Conservation (phyloP, 2,888 invertebrate genomes). For the Phytoseiulus persimilis region DNA sequence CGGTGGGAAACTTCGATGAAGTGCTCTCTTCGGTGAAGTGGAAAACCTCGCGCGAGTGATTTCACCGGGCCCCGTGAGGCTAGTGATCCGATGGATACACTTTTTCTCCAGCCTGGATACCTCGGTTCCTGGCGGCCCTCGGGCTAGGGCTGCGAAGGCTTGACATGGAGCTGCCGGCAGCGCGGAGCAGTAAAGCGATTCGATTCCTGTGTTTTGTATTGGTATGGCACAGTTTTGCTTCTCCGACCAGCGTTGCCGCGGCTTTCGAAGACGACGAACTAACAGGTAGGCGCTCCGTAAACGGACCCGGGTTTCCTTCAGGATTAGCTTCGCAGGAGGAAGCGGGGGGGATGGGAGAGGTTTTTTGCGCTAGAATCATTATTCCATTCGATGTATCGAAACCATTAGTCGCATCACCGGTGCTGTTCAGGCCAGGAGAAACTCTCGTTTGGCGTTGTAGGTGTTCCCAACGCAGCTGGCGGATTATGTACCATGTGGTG, state of each 20-base stretch:
- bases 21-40: not conserved
- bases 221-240: not conserved
- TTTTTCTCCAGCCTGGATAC: not conserved
- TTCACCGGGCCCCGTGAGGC: not conserved
- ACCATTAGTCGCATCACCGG: not conserved
- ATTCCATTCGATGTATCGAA: not conserved
- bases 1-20: not conserved
- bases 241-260: not conserved
- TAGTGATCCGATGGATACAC: not conserved
- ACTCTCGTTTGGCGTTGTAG: not conserved
- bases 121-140: slow-evolving; percentile 5
- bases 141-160: not conserved
- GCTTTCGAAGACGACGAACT: not conserved
- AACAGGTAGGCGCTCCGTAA: not conserved
- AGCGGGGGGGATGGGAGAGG: not conserved
- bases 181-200: not conserved
- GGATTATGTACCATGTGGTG: not conserved
- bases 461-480: not conserved
- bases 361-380: not conserved
- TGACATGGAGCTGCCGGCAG: not conserved
- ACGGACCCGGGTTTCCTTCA: too few species aligned
- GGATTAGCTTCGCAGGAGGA: too few species aligned
- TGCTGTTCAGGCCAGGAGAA: not conserved
- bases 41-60: not conserved
- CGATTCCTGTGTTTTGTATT: not conserved